Evolutionary conservation across 2,113 vertebrate species (phyloP), one percentile per base, ranked within the genome.

Genomic region (Heptranchias perlo): DNA sequence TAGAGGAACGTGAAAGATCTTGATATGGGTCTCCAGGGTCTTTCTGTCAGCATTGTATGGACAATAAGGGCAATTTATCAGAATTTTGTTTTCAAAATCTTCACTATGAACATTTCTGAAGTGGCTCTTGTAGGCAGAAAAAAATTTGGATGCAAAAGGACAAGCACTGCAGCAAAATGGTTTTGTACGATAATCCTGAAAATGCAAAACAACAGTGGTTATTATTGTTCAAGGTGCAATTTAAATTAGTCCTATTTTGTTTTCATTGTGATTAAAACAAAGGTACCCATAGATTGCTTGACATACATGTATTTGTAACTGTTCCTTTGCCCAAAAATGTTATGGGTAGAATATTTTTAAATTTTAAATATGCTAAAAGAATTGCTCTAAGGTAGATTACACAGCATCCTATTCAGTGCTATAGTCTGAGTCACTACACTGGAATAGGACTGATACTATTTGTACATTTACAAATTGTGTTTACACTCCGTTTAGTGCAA

Each of bases 11-110:
- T 99, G 99, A 98, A 99, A 99, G 96, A 99, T 98, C 97, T 99
- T 99, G 97, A 99, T 99, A 98, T 99, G 99, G 96, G 98, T 99
- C 98, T 99, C 99, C 98, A 99, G 98, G 97, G 99, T 99, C 98
- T 99, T 99, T 98, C 99, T 99, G 98, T 99, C 99, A n/a, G 99
- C 99, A 97, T 99, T 99, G 98, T 99, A 99, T 96, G 99, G 99
- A 98, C 99, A 99, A 97, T 99, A 99, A 73, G 99, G 99, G 97
- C 99, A 99, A 98, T 99, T 99, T 96, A 99, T 98, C 96, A 99
- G 98, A 96, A 99, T 99, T 96, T 99, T 98, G 97, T 99, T 99
- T 98, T 99, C 99, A 97, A 99, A 99, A 98, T 99, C 98, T 98
- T 99, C 99, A 13, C 98, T 99, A 97, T 99, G 99, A 96, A 99